Evolutionary conservation across 2,888 invertebrate genomes (phyloP).

Genomic region (Eremobia ochroleuca): DNA sequence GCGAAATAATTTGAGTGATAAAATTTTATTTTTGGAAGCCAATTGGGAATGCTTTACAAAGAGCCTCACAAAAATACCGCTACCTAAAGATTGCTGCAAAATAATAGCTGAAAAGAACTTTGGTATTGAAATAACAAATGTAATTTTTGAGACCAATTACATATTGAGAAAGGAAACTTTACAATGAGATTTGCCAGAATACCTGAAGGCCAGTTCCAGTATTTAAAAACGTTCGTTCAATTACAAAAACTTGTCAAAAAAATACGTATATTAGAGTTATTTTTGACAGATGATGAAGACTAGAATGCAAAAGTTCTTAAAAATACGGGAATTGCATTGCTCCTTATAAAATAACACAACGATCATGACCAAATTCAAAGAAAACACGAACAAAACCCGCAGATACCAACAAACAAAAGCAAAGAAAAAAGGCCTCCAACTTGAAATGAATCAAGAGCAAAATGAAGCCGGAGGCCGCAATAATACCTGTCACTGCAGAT

Average conservation of each 20-base stretch:
- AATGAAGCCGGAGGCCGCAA: slow-evolving; percentile 50
- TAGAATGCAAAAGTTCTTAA: neutral
- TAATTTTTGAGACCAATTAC: neutral
- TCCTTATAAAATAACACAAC: neutral
- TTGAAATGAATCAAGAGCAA: slow-evolving; percentile 44
- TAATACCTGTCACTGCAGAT: slow-evolving; percentile 63
- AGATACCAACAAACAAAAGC: slow-evolving; percentile 12
- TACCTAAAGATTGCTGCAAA: slow-evolving; percentile 3
- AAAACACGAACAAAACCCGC: slow-evolving; percentile 6
- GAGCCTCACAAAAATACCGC: neutral
- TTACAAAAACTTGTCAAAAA: neutral
- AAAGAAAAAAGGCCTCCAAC: slow-evolving; percentile 13
- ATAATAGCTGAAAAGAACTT: slow-evolving; percentile 1
- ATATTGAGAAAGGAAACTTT: neutral
- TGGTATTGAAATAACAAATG: neutral
- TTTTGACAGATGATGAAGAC: neutral
- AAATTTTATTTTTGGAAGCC: slow-evolving; percentile 1
- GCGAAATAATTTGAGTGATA: neutral
- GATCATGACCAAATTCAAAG: slow-evolving; percentile 1
- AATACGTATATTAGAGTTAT: neutral
- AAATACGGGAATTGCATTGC: no score
- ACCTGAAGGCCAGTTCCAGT: neutral
- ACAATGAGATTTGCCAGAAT: neutral
- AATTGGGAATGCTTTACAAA: slow-evolving; percentile 2
- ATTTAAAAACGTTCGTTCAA: neutral